Evolutionary conservation across 2,797 vertebrate species (phyloP), one percentile per base, ranked within the genome.

Genomic region (Sebastes kiyomatsui): DNA sequence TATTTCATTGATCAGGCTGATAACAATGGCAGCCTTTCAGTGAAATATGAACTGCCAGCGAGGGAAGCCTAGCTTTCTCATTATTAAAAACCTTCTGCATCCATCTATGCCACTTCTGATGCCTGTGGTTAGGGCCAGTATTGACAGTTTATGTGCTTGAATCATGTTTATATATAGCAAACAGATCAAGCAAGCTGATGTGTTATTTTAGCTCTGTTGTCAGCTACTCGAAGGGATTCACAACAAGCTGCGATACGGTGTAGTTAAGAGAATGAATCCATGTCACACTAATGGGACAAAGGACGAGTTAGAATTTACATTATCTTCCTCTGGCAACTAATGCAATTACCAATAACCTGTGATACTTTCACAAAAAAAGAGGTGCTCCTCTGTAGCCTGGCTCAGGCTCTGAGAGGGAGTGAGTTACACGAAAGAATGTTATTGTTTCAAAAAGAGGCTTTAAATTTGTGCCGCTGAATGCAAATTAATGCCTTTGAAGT

Each of bases 401-500:
- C 83, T 81, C 69, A 77, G 58, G 38, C 74, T 88, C 58, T 77
- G 66, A 80, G 75, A 88, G 76, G 80, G 82, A 88, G 72, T 72
- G 77, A 70, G 71, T 87, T 85, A 89, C 83, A 90, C 2, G 2
- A 82, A 79, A 54, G 60, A 81, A 84, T 84, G 86, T 81, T 90
- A 90, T 93, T 92, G 87, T 91, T 88, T 92, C 82, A 88, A 77
- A 87, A 88, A 87, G 82, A 85, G 80, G 86, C 71, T 92, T 91
- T 88, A 74, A 77, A 92, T 91, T 75, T 83, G 85, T 81, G 83
- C 82, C 9, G 72, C 87, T 87, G 71, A 89, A 93, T 92, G 92
- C 90, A 91, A 93, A 93, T 91, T 49, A 89, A 88, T 23, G 81
- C 79, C 88, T 94, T 90, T 93, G 93, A 95, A 91, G 90, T 92